These are phyloP conservation scores for Agapornis roseicollis DNA, from an alignment of 2,113 vertebrate species.

Conservation along the genomic window DNA sequence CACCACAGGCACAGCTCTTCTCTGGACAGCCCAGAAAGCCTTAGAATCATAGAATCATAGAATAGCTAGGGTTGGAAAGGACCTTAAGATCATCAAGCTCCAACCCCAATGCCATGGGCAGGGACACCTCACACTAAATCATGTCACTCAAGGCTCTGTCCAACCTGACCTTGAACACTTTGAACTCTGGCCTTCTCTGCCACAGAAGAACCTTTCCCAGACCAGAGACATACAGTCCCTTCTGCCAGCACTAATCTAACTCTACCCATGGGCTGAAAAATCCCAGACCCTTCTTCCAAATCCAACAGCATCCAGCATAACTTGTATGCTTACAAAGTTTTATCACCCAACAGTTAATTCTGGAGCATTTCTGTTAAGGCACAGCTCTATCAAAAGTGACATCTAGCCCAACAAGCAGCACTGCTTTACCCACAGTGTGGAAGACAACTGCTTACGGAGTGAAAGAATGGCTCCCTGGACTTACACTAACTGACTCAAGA, in stretches of 20 bases:
- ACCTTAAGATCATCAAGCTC: background rate
- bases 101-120: background rate
- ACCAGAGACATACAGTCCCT: background rate
- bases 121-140: background rate
- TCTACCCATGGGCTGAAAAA: background rate
- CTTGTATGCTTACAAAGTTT: background rate
- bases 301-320: background rate
- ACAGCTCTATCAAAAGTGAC: background rate
- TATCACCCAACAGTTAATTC: background rate
- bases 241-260: background rate
- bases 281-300: background rate
- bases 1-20: background rate
- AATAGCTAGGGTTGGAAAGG: background rate
- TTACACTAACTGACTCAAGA: background rate
- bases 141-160: background rate
- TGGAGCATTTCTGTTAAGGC: background rate
- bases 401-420: background rate
- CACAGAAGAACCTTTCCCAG: background rate
- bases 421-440: background rate
- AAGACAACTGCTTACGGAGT: background rate
- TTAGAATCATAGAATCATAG: background rate
- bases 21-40: background rate
- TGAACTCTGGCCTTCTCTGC: background rate
- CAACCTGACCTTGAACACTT: background rate
- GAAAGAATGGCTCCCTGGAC: background rate